phyloP scores from a whole-genome alignment of 1,140 invertebrate species.

The Drosophila santomea region DNA sequence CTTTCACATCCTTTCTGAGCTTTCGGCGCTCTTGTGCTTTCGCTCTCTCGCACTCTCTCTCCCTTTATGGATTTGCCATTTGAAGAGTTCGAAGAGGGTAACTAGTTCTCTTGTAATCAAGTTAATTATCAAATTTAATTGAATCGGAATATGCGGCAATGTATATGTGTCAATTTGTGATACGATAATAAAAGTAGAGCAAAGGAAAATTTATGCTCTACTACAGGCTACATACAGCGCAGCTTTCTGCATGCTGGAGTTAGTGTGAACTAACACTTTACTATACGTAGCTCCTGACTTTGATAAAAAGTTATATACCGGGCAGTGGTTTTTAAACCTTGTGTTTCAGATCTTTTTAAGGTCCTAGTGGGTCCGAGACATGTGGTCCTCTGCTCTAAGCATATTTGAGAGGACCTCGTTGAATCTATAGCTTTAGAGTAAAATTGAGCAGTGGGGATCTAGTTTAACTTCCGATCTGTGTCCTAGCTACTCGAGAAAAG shows the following conservation, averaged over 20 bases:
- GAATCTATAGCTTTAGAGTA: not conserved
- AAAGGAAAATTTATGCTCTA: too few species aligned
- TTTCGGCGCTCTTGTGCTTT: conserved; percentile 26
- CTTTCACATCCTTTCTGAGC: conserved; percentile 55
- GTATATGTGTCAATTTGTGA: not conserved
- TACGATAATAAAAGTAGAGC: not conserved
- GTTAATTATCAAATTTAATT: not conserved
- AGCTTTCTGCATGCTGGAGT: too few species aligned
- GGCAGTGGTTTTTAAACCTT: too few species aligned
- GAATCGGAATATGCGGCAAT: not conserved
- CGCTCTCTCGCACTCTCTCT: not conserved
- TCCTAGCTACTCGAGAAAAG: too few species aligned
- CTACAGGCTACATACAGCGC: too few species aligned
- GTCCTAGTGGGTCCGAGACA: not conserved
- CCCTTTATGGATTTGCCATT: conserved; percentile 4
- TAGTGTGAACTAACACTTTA: too few species aligned
- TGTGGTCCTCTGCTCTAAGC: not conserved
- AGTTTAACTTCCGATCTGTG: not conserved
- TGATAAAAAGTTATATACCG: not conserved
- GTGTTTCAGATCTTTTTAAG: not conserved
- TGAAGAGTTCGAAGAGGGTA: not conserved
- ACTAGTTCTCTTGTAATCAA: not conserved
- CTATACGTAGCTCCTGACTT: too few species aligned
- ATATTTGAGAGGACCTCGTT: not conserved
- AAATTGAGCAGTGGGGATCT: not conserved